Conservation (phyloP, 1,140 invertebrate genomes). For the Brachionus sp. region DNA sequence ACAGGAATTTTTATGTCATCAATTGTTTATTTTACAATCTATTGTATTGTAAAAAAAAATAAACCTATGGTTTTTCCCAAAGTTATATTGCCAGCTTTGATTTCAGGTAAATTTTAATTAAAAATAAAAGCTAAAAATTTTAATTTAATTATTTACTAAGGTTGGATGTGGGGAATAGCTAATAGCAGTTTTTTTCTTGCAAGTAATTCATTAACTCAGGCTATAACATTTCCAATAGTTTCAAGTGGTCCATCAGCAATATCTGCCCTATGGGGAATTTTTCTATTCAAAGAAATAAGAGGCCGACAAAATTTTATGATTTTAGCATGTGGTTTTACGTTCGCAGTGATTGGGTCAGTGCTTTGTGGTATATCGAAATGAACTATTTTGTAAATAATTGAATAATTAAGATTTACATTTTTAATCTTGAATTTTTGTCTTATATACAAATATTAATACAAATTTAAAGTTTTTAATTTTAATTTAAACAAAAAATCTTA, state of each 20-base stretch:
- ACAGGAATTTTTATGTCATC: constrained; percentile 59
- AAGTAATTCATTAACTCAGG: constrained; percentile 57
- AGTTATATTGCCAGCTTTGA: constrained; percentile 57
- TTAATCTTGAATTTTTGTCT: neutral
- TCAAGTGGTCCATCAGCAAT: constrained; percentile 49
- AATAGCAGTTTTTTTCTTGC: constrained; percentile 59
- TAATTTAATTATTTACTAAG: constrained; percentile 44
- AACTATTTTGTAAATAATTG: constrained; percentile 14
- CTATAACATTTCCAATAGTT: constrained; percentile 60
- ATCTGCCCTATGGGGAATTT: constrained; percentile 49
- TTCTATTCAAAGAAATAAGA: constrained; percentile 51
- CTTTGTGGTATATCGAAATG: constrained; percentile 37
- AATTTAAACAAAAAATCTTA: neutral
- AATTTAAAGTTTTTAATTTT: too few relatives aligned
- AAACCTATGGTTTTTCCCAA: constrained; percentile 56
- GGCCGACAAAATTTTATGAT: constrained; percentile 38
- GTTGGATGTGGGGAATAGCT: constrained; percentile 60
- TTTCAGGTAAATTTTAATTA: constrained; percentile 49
- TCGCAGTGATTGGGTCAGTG: constrained; percentile 24
- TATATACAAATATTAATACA: neutral
- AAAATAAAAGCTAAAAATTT: neutral
- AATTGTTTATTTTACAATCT: constrained; percentile 57
- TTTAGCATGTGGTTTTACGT: constrained; percentile 10
- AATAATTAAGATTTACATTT: neutral
- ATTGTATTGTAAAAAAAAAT: constrained; percentile 55